Base-by-base conservation (phyloP, 2,113 vertebrate genomes). In the Rhynchomys soricoides region DNA sequence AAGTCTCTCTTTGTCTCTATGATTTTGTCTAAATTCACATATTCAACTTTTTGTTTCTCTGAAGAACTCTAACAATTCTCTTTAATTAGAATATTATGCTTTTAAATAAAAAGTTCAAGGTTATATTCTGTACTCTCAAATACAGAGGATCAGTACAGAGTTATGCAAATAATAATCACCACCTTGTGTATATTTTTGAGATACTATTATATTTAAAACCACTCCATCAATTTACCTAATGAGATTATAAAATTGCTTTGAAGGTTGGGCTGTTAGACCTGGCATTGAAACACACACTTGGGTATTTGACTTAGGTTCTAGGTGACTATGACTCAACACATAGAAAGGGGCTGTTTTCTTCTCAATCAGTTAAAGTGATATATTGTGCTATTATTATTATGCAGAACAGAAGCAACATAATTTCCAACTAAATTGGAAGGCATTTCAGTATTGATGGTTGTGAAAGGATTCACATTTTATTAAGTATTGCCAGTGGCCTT, bases 391-490 rank as follows among this genome's bases (percentile, higher is more conserved):
- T 74, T 79, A 75, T 89, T 90, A 82, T 52, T 77, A 79, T 68
- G 74, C 5, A 55, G 62, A 95, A 71, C 16, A 78, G 52, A 75
- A 92, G 57, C 21, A 74, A 81, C 96, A 93, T 88, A 77, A 43
- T 3, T 26, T 96, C 13, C 19, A 95, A 92, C 90, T 96, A 92
- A 96, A 89, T 90, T 88, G 45, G 10, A 90, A 70, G 24, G 40
- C 45, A 79, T 74, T 83, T 97, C 37, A 97, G 43, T 93, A 77
- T 92, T 17, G 52, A 34, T 77, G 78, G 16, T 40, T 96, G 5
- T 73, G 31, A 92, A 95, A 85, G 1, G 50, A 91, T 91, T 86
- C 95, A 34, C 77, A 24, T 95, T 45, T 83, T 37, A 78, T 74
- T 62, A 87, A 96, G 22, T 93, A 31, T n/a, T 94, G 13, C n/a